Evolutionary conservation across 1,140 invertebrate species (phyloP), one percentile per base, ranked within the genome.

Genomic region (Cyclina sinensis): DNA sequence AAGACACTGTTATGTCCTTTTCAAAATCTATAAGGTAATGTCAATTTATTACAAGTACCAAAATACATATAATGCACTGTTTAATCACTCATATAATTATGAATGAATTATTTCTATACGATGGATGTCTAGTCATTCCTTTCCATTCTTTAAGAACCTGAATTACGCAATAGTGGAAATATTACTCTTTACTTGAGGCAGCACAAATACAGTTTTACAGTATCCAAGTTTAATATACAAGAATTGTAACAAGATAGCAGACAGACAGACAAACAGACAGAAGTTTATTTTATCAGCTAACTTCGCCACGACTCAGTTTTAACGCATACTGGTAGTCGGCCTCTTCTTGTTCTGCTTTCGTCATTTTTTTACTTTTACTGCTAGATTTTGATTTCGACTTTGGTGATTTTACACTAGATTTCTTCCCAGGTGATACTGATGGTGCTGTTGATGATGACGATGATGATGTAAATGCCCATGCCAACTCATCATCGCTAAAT

Each of bases 271-370:
- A n/a, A n/a, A n/a, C n/a, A n/a, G n/a, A n/a, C n/a, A n/a, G n/a
- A n/a, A n/a, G n/a, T n/a, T n/a, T n/a, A n/a, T n/a, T n/a, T n/a
- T n/a, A n/a, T 62, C 24, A 62, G n/a, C 5, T 27, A 24, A 84
- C 59, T 80, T 87, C 85, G 30, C 85, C 85, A 4, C 85, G 85
- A 54, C 85, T 87, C 1, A 87, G 37, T 65, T 87, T 87, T 46
- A 87, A 54, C 7, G 85, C 85, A 37, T 4, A 78, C 39, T 87
- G 85, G 70, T 46, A 87, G 59, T 87, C 85, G 11, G 85, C 85
- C 43, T 87, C 85, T 78, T 87, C 85, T 51, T 87, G 85, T 51
- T 87, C 85, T 27, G 43, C 27, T 24, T 37, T 59, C 0, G 51
- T 78, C 59, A 87, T n/a, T 54, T 76, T 65, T 54, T 87, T 87